Evolutionary conservation across 1,140 invertebrate species (phyloP).

Genomic region (Drosophila pallidifrons): DNA sequence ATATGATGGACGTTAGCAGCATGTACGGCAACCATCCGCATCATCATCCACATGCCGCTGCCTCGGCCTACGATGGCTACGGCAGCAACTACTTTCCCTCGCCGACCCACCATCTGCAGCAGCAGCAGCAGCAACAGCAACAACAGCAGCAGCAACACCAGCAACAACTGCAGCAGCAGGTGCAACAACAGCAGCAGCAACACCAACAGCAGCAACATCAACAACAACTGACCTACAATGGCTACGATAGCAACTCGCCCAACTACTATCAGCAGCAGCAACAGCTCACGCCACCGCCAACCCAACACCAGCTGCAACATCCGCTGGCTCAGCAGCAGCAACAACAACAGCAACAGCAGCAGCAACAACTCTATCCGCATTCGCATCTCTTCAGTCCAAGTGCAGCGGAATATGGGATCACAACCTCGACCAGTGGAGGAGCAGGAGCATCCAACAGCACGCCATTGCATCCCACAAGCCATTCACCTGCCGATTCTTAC

Average conservation of each 20-base stretch:
- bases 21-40: conserved; percentile 89
- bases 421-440: conserved; percentile 57
- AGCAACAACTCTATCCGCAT: conserved; percentile 67
- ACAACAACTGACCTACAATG: conserved; percentile 57
- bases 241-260: conserved; percentile 51
- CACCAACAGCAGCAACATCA: conserved; percentile 52
- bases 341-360: conserved; percentile 51
- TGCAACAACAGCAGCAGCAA: conserved; percentile 49
- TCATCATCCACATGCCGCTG: conserved; percentile 77
- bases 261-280: conserved; percentile 58
- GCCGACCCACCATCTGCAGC: conserved; percentile 59
- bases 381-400: conserved; percentile 84
- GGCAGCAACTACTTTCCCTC: conserved; percentile 76
- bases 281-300: conserved; percentile 54
- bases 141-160: conserved; percentile 42
- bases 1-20: conserved; percentile 90
- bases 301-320: conserved; percentile 49
- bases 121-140: conserved; percentile 59
- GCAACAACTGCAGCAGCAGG: conserved; percentile 40
- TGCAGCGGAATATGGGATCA: conserved; percentile 83
- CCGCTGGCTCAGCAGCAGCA: conserved; percentile 55
- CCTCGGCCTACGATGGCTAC: conserved; percentile 84
- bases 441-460: conserved; percentile 45
- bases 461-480: conserved; percentile 73
- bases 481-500: conserved; percentile 79